Conservation (phyloP, 2,797 vertebrate genomes). For the Florisuga fusca region DNA sequence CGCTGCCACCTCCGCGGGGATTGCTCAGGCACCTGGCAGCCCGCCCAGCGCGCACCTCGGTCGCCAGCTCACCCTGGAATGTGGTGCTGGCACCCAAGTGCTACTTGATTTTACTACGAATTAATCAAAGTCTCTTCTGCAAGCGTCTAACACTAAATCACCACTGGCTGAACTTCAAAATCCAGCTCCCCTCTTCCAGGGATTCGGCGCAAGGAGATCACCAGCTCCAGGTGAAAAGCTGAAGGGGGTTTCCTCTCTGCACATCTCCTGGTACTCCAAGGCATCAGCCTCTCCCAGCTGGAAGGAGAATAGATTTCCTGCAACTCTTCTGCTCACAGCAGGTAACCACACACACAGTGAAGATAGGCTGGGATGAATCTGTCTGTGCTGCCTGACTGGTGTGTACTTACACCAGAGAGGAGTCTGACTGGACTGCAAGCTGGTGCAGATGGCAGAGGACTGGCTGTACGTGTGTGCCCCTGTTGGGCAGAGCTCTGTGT, state of each 20-base stretch:
- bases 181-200: background rate
- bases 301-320: slow-evolving; percentile 28
- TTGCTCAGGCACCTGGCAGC: slow-evolving; percentile 59
- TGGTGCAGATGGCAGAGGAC: background rate
- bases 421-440: background rate
- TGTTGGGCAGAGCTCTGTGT: background rate
- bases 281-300: slow-evolving; percentile 42
- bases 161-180: background rate
- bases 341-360: background rate
- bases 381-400: slow-evolving; percentile 5
- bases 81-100: slow-evolving; percentile 46
- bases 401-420: background rate
- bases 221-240: slow-evolving; percentile 49
- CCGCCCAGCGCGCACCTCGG: slow-evolving; percentile 43
- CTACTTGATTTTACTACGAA: slow-evolving; percentile 59
- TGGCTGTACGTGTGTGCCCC: background rate
- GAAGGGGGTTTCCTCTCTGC: slow-evolving; percentile 49
- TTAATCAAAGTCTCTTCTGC: slow-evolving; percentile 42
- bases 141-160: slow-evolving; percentile 32
- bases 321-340: slow-evolving; percentile 29
- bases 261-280: background rate
- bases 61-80: slow-evolving; percentile 63
- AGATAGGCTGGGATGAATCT: slow-evolving; percentile 7
- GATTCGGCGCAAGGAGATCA: background rate
- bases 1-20: slow-evolving; percentile 62